These are phyloP conservation scores for Tolypeutes matacus DNA, from an alignment of 2,797 vertebrate species.

Conservation along the genomic window DNA sequence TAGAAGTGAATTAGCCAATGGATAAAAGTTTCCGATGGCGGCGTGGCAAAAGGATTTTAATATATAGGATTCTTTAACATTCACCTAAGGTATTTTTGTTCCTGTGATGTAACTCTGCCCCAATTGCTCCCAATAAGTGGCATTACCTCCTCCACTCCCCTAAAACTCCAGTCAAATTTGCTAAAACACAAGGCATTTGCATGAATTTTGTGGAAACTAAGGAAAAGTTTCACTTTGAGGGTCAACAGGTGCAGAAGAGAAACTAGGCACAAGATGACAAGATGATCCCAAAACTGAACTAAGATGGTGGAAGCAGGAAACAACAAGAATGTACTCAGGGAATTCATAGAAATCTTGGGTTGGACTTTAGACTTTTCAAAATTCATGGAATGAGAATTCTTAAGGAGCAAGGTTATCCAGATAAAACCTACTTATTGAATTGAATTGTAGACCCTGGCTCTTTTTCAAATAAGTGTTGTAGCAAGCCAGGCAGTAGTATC, in stretches of 20 bases:
- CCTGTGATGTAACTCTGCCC: background rate
- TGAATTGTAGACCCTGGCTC: background rate
- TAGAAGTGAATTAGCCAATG: background rate
- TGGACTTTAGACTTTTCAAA: background rate
- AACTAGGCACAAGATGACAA: background rate
- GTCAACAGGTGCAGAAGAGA: background rate
- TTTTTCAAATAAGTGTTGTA: conserved; percentile 38
- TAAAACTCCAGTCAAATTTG: conserved; percentile 6
- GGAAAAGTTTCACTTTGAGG: background rate
- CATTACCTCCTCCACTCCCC: background rate
- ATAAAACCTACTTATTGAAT: conserved; percentile 38
- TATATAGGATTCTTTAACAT: conserved; percentile 1
- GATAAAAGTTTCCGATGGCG: background rate
- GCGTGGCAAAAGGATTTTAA: background rate
- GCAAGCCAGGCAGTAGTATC: background rate
- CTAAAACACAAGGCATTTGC: background rate
- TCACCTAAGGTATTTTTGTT: conserved; percentile 37
- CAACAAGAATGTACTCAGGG: background rate
- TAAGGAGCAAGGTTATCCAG: background rate
- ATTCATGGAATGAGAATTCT: background rate
- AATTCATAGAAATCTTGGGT: background rate
- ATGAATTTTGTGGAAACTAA: background rate
- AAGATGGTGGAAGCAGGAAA: background rate
- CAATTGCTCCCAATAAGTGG: background rate
- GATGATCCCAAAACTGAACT: background rate